A percentile compares a stretch with the other conserved stretches of the same genome.
These are phyloP conservation scores for Drosophila rubida DNA, from an alignment of 2,888 invertebrate genomes.

Conservation along the genomic window DNA sequence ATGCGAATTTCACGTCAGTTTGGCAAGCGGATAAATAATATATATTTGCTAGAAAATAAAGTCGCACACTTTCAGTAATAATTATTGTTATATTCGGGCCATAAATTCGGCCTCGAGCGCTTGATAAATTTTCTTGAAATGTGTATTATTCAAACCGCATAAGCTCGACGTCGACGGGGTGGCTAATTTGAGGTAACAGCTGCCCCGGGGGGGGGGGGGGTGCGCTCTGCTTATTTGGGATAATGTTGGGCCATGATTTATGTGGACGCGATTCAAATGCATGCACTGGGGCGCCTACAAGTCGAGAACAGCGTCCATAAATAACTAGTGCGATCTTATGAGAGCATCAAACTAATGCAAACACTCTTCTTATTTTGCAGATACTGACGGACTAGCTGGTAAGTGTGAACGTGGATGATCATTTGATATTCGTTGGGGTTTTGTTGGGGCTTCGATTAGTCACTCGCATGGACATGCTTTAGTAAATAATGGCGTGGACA, in stretches of 20 bases:
- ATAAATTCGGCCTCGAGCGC: constrained; percentile 17
- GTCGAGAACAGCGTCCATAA: constrained; percentile 12
- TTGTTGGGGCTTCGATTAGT: constrained; percentile 52
- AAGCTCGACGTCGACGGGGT: constrained; percentile 23
- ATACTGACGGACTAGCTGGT: constrained; percentile 47
- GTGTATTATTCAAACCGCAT: constrained; percentile 14
- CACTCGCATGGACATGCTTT: constrained; percentile 47
- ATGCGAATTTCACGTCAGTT: constrained; percentile 32
- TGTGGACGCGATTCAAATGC: constrained; percentile 25
- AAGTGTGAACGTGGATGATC: constrained; percentile 20
- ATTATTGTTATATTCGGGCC: constrained; percentile 25
- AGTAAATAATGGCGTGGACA: constrained; percentile 42
- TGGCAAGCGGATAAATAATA: constrained; percentile 2
- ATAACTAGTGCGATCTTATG: background rate
- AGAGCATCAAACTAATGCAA: background rate
- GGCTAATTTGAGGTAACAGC: constrained; percentile 58
- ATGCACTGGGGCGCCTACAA: constrained; percentile 44
- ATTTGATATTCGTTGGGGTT: background rate
- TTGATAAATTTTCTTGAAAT: constrained; percentile 24
- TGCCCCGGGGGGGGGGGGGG: constrained; percentile 20
- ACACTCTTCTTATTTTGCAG: constrained; percentile 33
- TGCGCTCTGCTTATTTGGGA: constrained; percentile 18
- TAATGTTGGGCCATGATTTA: constrained; percentile 47
- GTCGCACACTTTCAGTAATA: constrained; percentile 10
- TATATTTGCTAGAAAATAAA: constrained; percentile 13